Evolutionary conservation across 2,888 invertebrate genomes (phyloP).

Genomic region (Eremobia ochroleuca): DNA sequence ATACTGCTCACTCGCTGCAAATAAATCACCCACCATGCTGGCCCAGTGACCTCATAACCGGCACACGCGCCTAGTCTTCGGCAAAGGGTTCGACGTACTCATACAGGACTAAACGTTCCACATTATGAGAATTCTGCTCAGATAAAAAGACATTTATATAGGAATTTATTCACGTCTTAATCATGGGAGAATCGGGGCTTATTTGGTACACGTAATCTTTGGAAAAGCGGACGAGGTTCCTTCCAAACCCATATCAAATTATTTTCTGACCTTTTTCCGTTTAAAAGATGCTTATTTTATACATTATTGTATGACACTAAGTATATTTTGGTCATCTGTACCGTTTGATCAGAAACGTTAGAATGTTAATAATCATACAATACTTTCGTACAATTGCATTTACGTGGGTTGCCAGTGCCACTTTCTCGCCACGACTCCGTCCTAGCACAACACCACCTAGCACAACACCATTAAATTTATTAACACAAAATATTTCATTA

Average conservation of each 20-base stretch:
- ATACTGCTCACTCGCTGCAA: slow-evolving; percentile 52
- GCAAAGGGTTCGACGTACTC: slow-evolving; percentile 55
- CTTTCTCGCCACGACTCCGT: not conserved
- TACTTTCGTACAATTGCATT: not conserved
- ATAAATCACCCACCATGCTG: slow-evolving; percentile 60
- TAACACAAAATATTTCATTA: too few relatives aligned
- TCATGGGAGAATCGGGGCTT: slow-evolving; percentile 11
- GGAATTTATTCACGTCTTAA: slow-evolving; percentile 22
- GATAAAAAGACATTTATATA: slow-evolving; percentile 37
- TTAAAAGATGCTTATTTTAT: not conserved
- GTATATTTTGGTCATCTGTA: not conserved
- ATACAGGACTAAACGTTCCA: slow-evolving; percentile 47
- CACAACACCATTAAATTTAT: too few relatives aligned
- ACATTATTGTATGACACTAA: not conserved
- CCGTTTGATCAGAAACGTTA: not conserved
- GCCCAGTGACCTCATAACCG: slow-evolving; percentile 56
- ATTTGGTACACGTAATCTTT: slow-evolving; percentile 12
- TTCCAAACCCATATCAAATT: not conserved
- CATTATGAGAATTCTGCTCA: slow-evolving; percentile 34
- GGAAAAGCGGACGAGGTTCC: not conserved
- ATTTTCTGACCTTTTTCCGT: not conserved
- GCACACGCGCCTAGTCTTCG: slow-evolving; percentile 47
- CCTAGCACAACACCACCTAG: not conserved
- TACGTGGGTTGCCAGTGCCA: not conserved
- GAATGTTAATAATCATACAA: not conserved